Evolutionary conservation across 2,113 vertebrate species (phyloP).

Genomic region (Pomatorhinus ruficollis): DNA sequence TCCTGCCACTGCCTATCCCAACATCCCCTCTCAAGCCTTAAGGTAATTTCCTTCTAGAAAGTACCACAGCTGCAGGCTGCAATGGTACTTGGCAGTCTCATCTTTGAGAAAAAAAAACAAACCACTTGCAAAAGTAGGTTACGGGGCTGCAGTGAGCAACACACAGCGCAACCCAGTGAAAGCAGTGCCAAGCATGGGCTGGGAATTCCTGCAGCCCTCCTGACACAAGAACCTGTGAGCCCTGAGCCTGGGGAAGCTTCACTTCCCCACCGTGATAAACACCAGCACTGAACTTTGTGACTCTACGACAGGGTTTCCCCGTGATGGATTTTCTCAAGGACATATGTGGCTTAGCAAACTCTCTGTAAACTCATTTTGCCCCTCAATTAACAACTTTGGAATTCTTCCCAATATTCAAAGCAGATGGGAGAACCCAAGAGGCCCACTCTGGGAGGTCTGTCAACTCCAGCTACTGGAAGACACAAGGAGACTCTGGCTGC

Average conservation of each 20-base stretch:
- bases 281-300: neutral
- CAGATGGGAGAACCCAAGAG: neutral
- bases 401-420: neutral
- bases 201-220: neutral
- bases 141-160: neutral
- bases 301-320: neutral
- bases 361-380: neutral
- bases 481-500: neutral
- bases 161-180: neutral
- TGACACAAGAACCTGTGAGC: neutral
- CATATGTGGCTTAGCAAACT: neutral
- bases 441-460: neutral
- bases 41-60: neutral
- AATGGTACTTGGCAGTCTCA: neutral
- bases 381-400: neutral
- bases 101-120: neutral
- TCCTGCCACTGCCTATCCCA: neutral
- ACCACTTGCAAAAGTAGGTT: neutral
- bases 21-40: neutral
- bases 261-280: accelerated
- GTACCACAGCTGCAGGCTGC: neutral
- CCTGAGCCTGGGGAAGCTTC: neutral
- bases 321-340: accelerated
- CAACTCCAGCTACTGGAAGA: neutral
- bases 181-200: neutral